phyloP scores from a whole-genome alignment of 2,797 vertebrate genomes.

The Karalla daura region DNA sequence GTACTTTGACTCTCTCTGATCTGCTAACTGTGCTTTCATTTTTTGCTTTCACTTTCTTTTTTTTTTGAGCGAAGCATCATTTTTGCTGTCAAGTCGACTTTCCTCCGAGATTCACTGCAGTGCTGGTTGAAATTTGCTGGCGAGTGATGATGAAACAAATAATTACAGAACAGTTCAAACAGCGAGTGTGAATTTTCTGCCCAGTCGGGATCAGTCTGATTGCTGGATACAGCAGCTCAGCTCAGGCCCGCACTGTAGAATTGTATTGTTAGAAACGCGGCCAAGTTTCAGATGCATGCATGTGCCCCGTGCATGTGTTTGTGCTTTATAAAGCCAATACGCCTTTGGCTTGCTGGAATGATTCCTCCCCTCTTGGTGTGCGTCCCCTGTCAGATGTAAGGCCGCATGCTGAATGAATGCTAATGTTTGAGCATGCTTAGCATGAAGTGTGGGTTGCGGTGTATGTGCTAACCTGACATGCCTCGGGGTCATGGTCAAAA shows the following conservation, averaged over 20 bases:
- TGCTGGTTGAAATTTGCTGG: not conserved
- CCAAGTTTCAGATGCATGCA: slow-evolving; percentile 13
- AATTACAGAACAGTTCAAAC: slow-evolving; percentile 12
- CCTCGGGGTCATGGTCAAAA: not conserved
- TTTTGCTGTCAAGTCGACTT: not conserved
- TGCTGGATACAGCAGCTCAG: not conserved
- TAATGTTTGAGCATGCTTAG: slow-evolving; percentile 21
- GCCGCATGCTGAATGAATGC: slow-evolving; percentile 28
- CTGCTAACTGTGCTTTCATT: not conserved
- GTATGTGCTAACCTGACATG: not conserved
- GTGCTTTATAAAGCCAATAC: slow-evolving; percentile 17
- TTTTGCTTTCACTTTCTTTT: too few species aligned
- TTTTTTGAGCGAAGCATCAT: not conserved
- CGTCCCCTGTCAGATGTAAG: slow-evolving; percentile 9
- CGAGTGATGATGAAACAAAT: slow-evolving; percentile 6
- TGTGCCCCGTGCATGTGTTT: not conserved
- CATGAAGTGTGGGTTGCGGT: slow-evolving; percentile 2
- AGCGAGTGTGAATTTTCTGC: not conserved
- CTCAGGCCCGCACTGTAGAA: not conserved
- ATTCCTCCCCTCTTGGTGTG: slow-evolving; percentile 12
- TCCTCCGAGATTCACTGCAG: not conserved
- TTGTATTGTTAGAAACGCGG: slow-evolving; percentile 1
- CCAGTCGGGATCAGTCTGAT: not conserved
- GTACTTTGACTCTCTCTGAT: too few species aligned
- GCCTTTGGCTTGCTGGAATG: slow-evolving; percentile 34